Evolutionary conservation across 2,888 invertebrate genomes (phyloP), one percentile per base, ranked within the genome.

Genomic region (Atherix ibis): DNA sequence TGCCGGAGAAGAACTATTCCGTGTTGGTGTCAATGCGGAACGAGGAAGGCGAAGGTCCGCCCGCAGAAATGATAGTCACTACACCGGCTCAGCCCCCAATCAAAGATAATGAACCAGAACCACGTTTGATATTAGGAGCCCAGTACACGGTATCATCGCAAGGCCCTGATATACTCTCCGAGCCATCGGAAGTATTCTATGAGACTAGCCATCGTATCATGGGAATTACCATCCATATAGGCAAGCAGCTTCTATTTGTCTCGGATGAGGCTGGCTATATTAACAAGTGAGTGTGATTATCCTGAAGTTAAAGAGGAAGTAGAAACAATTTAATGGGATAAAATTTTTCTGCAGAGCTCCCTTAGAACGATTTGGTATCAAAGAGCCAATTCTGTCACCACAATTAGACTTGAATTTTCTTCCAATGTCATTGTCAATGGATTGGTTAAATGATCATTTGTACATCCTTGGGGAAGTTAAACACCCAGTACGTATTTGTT

Each of bases 361-460:
- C 40, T 49, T 35, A 55, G 62, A n/a, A 56, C 59, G 35, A 25
- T 25, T 13, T 24, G 38, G 34, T 10, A 27, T 36, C 22, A 36
- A 45, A 18, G 44, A 47, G 26, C 46, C 65, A 4, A 69, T 79
- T 25, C 57, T 76, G 1, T 64, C 68, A 3, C 69, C 75, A 0
- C 61, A 67, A 28, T 66, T 67, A 31, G 65, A 68, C 9, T 65
- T 41, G 5, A 45, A 68, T 31, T 76, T 76, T 50, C 67, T 67
- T 38, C 81, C 84, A 0, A 54, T 76, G 31, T 76, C 76, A 43
- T 51, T 85, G 6, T 78, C 83, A 2, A 71, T 89, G 1, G 94
- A 94, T 57, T 94, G 92, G 92, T 62, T 94, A 22, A 83, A 85
- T 50, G 70, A 77, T 39, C 75, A 82, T 37, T 64, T 92, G 3